phyloP scores from a whole-genome alignment of 2,113 vertebrate species.

The Xenus cinereus region DNA sequence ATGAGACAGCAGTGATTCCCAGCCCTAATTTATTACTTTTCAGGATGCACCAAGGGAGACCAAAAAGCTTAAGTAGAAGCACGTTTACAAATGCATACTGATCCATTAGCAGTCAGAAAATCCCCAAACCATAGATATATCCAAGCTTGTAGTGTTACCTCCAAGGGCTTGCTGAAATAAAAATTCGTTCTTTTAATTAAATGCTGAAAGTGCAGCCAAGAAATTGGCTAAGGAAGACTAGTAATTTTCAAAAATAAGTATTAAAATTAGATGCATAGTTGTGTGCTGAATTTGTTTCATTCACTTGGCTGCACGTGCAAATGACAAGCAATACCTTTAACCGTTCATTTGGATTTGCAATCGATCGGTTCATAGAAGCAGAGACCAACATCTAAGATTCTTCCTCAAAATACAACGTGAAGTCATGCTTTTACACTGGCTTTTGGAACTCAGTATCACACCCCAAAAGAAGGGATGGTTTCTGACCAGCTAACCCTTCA shows the following conservation, averaged over 20 bases:
- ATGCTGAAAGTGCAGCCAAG: neutral
- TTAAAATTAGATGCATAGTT: neutral
- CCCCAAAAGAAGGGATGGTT: neutral
- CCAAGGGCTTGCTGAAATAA: neutral
- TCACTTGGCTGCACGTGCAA: neutral
- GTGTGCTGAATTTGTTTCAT: neutral
- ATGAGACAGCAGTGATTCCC: neutral
- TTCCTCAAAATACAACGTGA: neutral
- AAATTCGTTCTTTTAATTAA: neutral
- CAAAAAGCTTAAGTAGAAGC: neutral
- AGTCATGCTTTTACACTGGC: neutral
- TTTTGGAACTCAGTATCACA: neutral
- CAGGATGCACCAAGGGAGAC: neutral
- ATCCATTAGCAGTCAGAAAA: neutral
- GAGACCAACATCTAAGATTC: neutral
- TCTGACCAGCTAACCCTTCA: neutral
- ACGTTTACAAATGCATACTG: neutral
- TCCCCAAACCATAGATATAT: fast-evolving
- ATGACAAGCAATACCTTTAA: neutral
- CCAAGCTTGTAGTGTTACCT: neutral
- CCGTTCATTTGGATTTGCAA: neutral
- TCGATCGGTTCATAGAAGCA: neutral
- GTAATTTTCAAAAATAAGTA: neutral
- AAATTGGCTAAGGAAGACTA: neutral
- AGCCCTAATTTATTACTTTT: neutral